Percentiles rank a stretch among this genome's conserved stretches.
phyloP scores from a whole-genome alignment of 2,888 invertebrate species.

The Boloria euphrosyne region DNA sequence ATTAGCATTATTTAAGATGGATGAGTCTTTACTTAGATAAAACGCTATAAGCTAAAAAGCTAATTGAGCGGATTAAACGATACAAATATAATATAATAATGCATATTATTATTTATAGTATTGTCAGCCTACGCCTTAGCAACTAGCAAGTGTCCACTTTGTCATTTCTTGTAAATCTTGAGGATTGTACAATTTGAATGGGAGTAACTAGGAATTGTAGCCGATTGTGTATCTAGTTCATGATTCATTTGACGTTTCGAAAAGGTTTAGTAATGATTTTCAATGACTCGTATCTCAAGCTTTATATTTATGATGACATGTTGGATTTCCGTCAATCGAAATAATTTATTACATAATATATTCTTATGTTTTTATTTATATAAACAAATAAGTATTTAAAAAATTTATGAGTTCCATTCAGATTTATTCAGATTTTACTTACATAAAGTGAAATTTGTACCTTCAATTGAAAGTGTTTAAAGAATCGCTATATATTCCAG shows the following conservation, averaged over 20 bases:
- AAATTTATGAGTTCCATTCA: background rate
- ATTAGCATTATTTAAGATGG: too few relatives aligned
- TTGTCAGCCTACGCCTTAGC: slow-evolving; percentile 29
- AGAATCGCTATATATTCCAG: slow-evolving; percentile 6
- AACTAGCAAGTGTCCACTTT: slow-evolving; percentile 30
- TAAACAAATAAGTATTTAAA: background rate
- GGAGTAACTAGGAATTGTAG: slow-evolving; percentile 37
- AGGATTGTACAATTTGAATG: slow-evolving; percentile 36
- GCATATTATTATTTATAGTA: slow-evolving; percentile 32
- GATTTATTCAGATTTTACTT: slow-evolving; percentile 4
- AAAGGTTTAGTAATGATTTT: slow-evolving; percentile 34
- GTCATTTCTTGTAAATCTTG: slow-evolving; percentile 31
- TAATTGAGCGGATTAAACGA: slow-evolving; percentile 17
- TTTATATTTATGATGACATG: slow-evolving; percentile 25
- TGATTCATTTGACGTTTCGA: slow-evolving; percentile 39
- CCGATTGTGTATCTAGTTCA: slow-evolving; percentile 38
- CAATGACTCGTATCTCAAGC: slow-evolving; percentile 29
- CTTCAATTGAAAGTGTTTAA: slow-evolving; percentile 14
- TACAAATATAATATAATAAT: slow-evolving; percentile 23
- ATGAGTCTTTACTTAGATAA: background rate
- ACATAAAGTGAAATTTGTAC: slow-evolving; percentile 15
- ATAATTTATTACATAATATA: background rate
- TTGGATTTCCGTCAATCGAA: slow-evolving; percentile 17
- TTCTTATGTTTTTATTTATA: background rate
- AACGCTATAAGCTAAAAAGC: slow-evolving; percentile 5